These are phyloP conservation scores for Sarcoramphus papa DNA, from an alignment of 2,797 vertebrate species.

Conservation along the genomic window DNA sequence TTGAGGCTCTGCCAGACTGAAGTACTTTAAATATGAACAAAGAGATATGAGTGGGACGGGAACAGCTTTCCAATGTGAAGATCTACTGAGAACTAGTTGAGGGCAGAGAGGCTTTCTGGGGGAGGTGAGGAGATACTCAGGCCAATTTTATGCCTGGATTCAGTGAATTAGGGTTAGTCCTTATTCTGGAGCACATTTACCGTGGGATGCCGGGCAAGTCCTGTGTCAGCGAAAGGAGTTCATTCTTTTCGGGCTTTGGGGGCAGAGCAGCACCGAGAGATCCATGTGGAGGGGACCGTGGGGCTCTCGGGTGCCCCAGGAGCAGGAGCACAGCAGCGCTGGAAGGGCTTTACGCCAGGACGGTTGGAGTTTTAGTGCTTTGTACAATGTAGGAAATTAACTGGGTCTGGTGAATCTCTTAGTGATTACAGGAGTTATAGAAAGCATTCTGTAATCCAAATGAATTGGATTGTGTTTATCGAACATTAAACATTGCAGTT, in stretches of 20 bases:
- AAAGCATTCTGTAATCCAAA: not conserved
- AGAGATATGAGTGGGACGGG: not conserved
- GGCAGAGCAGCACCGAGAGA: not conserved
- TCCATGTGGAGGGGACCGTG: fast-evolving
- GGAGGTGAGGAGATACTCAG: not conserved
- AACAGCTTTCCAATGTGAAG: not conserved
- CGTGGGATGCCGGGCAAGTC: no score
- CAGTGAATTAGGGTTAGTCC: not conserved
- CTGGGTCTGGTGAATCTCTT: not conserved
- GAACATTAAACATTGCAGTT: not conserved
- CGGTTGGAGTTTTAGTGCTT: not conserved
- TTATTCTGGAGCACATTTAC: not conserved
- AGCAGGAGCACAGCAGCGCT: fast-evolving
- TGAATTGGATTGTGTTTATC: not conserved
- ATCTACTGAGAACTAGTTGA: not conserved
- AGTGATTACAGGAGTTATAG: no score
- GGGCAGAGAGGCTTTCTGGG: not conserved
- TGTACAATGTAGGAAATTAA: not conserved
- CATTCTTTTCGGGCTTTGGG: not conserved
- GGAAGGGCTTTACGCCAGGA: not conserved
- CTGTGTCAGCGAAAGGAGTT: not conserved
- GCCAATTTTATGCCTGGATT: not conserved
- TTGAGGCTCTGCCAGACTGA: not conserved
- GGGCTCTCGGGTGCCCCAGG: not conserved
- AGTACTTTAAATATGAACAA: not conserved